Base-by-base conservation (phyloP, 2,888 invertebrate genomes). In the Punctoribates punctum region DNA sequence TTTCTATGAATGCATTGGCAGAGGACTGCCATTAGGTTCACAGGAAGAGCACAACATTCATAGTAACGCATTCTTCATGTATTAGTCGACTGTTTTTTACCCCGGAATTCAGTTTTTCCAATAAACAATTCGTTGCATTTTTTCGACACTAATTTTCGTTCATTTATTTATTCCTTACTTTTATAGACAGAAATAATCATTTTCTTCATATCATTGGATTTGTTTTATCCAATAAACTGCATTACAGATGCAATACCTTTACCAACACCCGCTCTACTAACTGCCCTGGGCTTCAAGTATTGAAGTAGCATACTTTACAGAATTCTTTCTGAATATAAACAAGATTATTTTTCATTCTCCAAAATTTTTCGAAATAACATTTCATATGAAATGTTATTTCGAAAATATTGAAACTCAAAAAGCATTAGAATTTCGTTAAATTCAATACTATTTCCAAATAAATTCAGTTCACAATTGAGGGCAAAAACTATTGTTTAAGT, bases 21-120 rank as follows among this genome's bases (percentile, higher is more conserved):
- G 29, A n/a, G n/a, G n/a, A 29, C 29, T 29, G 29, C 34, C 34
- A 62, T 62, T 62, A 62, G n/a, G n/a, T 34, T 29, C 11, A 34
- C 15, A 17, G 29, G 29, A 20, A 70, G 17, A 70, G 20, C 23
- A 42, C 42, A 23, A 70, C 38, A 70, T 70, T 70, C 38, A 70
- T 70, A 70, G 70, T 20, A 70, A 70, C 70, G 23, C 70, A 70
- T 62, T 62, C 34, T 27, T 62, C 62, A 62, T 62, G 34, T 62
- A 62, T 62, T 62, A 60, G 34, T 9, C 29, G 23, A 62, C 23
- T 34, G n/a, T 62, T 34, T 60, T 62, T n/a, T 15, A 11, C 6
- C 6, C 60, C 25, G 13, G 60, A 20, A 25, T 60, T 27, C 13
- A 20, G 27, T 23, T 62, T 60, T 60, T 62, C 62, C 13, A 62